phyloP scores from a whole-genome alignment of 2,888 invertebrate genomes.

The Polietes domitor region DNA sequence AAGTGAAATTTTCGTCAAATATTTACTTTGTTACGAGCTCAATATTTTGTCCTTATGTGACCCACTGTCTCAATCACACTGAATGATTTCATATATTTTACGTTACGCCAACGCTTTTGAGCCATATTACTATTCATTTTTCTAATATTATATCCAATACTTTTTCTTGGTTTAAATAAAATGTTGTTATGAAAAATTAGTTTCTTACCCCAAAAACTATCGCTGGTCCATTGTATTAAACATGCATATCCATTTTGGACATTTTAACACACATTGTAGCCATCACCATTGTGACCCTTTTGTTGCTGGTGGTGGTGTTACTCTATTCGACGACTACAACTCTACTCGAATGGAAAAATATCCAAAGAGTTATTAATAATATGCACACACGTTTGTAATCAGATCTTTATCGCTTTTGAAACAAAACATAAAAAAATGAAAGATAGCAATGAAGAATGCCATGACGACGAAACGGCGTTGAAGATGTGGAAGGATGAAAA shows the following conservation, averaged over 20 bases:
- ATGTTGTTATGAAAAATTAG: conserved; percentile 22
- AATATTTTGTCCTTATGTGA: not conserved
- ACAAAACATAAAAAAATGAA: conserved; percentile 31
- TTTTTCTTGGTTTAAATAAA: conserved; percentile 15
- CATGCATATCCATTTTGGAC: not conserved
- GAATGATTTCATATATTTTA: conserved; percentile 5
- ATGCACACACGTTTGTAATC: conserved; percentile 59
- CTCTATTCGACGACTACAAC: not conserved
- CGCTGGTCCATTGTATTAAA: not conserved
- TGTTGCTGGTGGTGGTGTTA: not conserved
- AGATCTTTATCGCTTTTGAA: conserved; percentile 59
- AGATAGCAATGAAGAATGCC: not conserved
- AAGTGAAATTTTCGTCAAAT: too few relatives aligned
- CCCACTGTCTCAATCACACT: not conserved
- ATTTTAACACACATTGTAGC: conserved; percentile 22
- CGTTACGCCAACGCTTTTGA: conserved; percentile 38
- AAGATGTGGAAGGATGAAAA: conserved; percentile 1
- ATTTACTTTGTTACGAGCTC: too few relatives aligned
- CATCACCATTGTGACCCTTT: conserved; percentile 5
- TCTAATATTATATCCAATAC: not conserved
- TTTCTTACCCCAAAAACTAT: conserved; percentile 1
- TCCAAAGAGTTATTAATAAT: conserved; percentile 33
- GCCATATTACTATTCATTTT: conserved; percentile 26
- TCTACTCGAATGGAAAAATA: not conserved
- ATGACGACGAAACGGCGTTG: not conserved